phyloP scores from a whole-genome alignment of 2,113 vertebrate species.

The Merops nubicus region DNA sequence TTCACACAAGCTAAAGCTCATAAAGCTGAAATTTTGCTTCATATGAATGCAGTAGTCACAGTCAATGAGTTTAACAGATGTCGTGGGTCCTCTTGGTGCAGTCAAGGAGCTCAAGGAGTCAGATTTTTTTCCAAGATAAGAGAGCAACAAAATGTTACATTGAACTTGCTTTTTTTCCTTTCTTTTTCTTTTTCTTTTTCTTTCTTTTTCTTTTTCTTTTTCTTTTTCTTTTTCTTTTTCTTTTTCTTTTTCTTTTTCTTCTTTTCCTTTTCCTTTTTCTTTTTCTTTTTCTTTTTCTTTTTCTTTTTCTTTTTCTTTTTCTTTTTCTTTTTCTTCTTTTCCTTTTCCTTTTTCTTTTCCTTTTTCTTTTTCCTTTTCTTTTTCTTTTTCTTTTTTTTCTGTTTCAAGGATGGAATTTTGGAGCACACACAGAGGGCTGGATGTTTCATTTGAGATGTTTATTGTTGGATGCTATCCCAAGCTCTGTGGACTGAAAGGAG shows the following conservation, averaged over 20 bases:
- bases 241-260: neutral
- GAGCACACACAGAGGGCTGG: neutral
- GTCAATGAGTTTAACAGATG: constrained; percentile 53
- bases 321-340: neutral
- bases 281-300: neutral
- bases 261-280: neutral
- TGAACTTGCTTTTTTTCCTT: neutral
- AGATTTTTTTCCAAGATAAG: constrained; percentile 6
- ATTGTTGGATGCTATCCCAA: neutral
- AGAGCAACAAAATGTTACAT: neutral
- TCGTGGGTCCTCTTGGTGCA: neutral
- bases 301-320: neutral
- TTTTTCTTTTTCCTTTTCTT: neutral
- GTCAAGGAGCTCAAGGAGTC: neutral
- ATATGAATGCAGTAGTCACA: neutral
- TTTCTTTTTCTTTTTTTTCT: neutral
- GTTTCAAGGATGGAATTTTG: neutral
- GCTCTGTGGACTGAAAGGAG: neutral
- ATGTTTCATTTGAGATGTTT: neutral
- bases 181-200: neutral
- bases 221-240: neutral
- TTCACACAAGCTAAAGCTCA: constrained; percentile 12
- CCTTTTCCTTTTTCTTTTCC: neutral
- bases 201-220: neutral
- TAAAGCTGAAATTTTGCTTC: constrained; percentile 28